phyloP scores from a whole-genome alignment of 2,113 vertebrate species.

The Anas platyrhynchos region DNA sequence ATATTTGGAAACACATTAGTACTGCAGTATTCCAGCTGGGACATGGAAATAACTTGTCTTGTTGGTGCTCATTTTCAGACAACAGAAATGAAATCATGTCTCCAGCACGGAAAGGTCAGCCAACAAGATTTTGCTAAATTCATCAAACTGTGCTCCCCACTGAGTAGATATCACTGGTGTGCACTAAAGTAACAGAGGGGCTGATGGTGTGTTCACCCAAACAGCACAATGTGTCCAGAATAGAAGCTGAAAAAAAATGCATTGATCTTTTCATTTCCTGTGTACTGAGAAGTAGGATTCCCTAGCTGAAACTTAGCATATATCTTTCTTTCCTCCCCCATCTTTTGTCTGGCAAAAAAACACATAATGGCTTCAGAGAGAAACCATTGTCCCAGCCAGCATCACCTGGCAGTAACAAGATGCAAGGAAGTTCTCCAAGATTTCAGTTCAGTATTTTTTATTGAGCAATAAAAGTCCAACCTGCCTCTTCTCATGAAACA shows the following conservation, averaged over 20 bases:
- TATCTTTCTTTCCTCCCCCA: background rate
- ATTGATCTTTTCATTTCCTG: constrained; percentile 51
- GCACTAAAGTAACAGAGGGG: background rate
- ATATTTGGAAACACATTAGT: constrained; percentile 40
- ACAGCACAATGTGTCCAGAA: constrained; percentile 25
- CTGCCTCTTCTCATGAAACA: background rate
- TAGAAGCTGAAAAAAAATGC: constrained; percentile 26
- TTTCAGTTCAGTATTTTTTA: constrained; percentile 1
- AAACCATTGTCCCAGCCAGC: constrained; percentile 29
- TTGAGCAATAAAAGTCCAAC: constrained; percentile 12
- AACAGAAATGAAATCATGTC: constrained; percentile 74
- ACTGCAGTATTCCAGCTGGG: constrained; percentile 35
- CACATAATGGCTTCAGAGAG: constrained; percentile 28
- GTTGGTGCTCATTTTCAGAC: constrained; percentile 63
- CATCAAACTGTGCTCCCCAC: constrained; percentile 49
- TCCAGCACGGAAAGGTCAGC: constrained; percentile 54
- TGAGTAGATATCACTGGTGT: constrained; percentile 11
- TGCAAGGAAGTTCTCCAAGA: constrained; percentile 25
- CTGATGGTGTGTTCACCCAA: constrained; percentile 49
- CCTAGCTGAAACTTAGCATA: constrained; percentile 1
- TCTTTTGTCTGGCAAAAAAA: constrained; percentile 35
- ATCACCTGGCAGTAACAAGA: constrained; percentile 44
- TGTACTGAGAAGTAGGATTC: constrained; percentile 15
- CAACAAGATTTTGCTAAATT: constrained; percentile 65
- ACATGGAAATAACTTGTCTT: constrained; percentile 63